Conservation (phyloP, 2,113 vertebrate species). For the Verasper variegatus region DNA sequence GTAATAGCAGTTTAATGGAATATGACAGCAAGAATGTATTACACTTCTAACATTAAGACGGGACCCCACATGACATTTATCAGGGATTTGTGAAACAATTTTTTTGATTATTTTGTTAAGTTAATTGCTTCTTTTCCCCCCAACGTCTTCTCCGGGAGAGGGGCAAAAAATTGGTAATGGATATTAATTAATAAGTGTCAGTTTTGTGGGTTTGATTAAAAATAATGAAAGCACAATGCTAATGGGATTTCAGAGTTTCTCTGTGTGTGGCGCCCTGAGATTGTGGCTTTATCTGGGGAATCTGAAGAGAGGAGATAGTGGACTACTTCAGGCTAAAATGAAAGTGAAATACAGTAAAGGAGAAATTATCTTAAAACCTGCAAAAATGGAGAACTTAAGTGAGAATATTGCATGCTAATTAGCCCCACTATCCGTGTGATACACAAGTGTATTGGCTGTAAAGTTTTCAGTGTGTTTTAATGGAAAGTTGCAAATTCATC, state of each 20-base stretch:
- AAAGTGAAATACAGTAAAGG: slow-evolving; percentile 62
- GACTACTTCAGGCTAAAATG: slow-evolving; percentile 58
- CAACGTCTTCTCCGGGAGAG: slow-evolving; percentile 74
- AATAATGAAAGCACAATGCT: slow-evolving; percentile 82
- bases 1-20: slow-evolving; percentile 89
- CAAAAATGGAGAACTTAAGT: slow-evolving; percentile 46
- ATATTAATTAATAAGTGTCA: slow-evolving; percentile 85
- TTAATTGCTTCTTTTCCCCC: slow-evolving; percentile 82
- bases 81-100: slow-evolving; percentile 82
- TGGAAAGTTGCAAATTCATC: slow-evolving; percentile 34
- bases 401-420: slow-evolving; percentile 44
- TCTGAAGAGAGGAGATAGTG: slow-evolving; percentile 60
- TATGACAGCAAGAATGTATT: slow-evolving; percentile 87
- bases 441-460: background rate
- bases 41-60: slow-evolving; percentile 81
- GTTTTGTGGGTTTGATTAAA: slow-evolving; percentile 83
- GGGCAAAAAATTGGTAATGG: slow-evolving; percentile 78
- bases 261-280: slow-evolving; percentile 78
- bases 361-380: slow-evolving; percentile 62
- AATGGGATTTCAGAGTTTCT: slow-evolving; percentile 78
- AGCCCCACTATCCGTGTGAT: slow-evolving; percentile 40
- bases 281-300: slow-evolving; percentile 79
- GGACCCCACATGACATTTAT: slow-evolving; percentile 83
- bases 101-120: slow-evolving; percentile 85
- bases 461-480: slow-evolving; percentile 13